phyloP scores from a whole-genome alignment of 2,888 invertebrate genomes.

The Oscheius sp. region DNA sequence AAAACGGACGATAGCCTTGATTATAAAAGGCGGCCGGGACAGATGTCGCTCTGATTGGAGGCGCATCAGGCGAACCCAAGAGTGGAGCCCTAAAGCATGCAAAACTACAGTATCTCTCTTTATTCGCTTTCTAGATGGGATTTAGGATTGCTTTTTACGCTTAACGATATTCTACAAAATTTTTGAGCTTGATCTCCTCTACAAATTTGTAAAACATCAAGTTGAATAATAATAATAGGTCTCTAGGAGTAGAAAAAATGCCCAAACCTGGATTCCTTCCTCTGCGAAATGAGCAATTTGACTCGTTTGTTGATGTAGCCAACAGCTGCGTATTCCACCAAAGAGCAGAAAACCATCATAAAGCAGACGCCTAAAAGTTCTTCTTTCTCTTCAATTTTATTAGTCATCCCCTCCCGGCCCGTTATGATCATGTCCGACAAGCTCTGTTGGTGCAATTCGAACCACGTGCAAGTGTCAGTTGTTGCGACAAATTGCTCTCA shows the following conservation, averaged over 20 bases:
- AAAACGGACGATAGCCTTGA: slow-evolving; percentile 61
- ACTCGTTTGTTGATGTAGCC: slow-evolving; percentile 88
- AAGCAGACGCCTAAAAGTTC: slow-evolving; percentile 77
- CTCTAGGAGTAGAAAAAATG: not conserved
- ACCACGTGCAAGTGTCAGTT: slow-evolving; percentile 24
- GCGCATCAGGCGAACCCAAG: slow-evolving; percentile 17
- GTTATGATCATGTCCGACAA: slow-evolving; percentile 15
- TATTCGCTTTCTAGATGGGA: too few relatives aligned
- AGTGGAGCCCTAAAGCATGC: slow-evolving; percentile 1
- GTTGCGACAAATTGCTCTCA: slow-evolving; percentile 22
- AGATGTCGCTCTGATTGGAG: slow-evolving; percentile 9
- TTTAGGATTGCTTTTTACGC: too few relatives aligned
- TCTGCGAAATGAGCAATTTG: slow-evolving; percentile 46
- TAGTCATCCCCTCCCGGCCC: not conserved
- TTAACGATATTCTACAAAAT: too few relatives aligned
- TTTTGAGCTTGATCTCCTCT: too few relatives aligned
- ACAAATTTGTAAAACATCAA: too few relatives aligned
- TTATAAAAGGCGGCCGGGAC: slow-evolving; percentile 44
- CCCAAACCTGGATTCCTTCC: slow-evolving; percentile 44
- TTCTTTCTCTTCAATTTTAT: slow-evolving; percentile 1
- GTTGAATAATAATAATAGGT: too few relatives aligned
- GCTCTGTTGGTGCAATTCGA: slow-evolving; percentile 13
- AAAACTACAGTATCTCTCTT: too few relatives aligned
- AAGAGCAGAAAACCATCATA: slow-evolving; percentile 97
- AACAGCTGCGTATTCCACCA: slow-evolving; percentile 94